Base-by-base conservation (phyloP, 2,888 invertebrate species). In the Bugulina stolonifera region DNA sequence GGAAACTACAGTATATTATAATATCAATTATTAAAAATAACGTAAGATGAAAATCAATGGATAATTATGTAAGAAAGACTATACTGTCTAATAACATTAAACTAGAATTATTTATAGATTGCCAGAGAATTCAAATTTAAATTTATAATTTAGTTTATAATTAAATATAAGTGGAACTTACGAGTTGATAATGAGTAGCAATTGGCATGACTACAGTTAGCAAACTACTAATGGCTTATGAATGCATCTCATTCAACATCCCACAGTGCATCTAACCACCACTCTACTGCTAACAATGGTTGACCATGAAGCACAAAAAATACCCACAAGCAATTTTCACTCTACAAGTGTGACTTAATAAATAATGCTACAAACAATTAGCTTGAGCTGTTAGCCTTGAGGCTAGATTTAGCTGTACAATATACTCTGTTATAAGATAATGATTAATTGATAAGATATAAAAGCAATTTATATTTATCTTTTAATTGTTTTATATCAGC, bases 341-440 rank as follows among this genome's bases (percentile, higher is more conserved):
- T 43, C 43, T 18, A 43, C 18, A 43, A 43, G 18, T 29, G 34
- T 64, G 64, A 64, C 64, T 64, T 64, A 64, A 64, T 32, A 64
- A 18, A 64, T 64, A 64, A 32, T n/a, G 64, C 64, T 55, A 55
- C 64, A 64, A 64, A 64, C 64, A 64, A 64, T 64, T 64, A 64
- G 64, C 64, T 18, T 5, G 34, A 27, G 32, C 18, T 14, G 5
- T 14, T 2, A 3, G 32, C 64, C 64, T 64, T 32, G n/a, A 32
- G 64, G 64, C 64, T 64, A 64, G 2, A 32, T 27, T 64, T 27
- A 43, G 18, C 43, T 43, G 43, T 43, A 29, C 64, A 64, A 10
- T 29, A 64, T 64, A 34, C 27, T 14, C 29, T 32, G 27, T 32
- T 32, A 64, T 64, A 18, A 43, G 43, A 43, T 43, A 43, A 43